Evolutionary conservation across 1,140 invertebrate genomes (phyloP).

Genomic region (Samia ricini): DNA sequence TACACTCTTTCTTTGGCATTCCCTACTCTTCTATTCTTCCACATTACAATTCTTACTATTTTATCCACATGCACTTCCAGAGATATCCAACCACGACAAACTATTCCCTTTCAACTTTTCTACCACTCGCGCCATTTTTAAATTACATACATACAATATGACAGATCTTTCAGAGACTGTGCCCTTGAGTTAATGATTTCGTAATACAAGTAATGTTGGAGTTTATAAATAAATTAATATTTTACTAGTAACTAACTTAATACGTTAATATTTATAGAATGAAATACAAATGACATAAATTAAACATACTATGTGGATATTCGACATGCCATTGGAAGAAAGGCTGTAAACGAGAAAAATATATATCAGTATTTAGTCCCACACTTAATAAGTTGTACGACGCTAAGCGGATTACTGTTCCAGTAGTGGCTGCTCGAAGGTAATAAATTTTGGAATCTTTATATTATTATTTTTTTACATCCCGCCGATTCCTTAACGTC

Average conservation of each 20-base stretch:
- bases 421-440: constrained; percentile 23
- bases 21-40: too few relatives aligned
- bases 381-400: constrained; percentile 71
- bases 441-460: constrained; percentile 75
- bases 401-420: constrained; percentile 59
- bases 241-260: background rate
- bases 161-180: too few relatives aligned
- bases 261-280: background rate
- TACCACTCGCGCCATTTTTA: too few relatives aligned
- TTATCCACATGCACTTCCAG: too few relatives aligned
- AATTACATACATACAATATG: too few relatives aligned
- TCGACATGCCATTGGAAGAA: constrained; percentile 23
- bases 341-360: constrained; percentile 60
- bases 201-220: too few relatives aligned
- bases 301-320: constrained; percentile 1
- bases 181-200: too few relatives aligned
- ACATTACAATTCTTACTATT: too few relatives aligned
- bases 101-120: too few relatives aligned
- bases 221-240: background rate
- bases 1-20: too few relatives aligned
- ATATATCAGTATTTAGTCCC: constrained; percentile 74
- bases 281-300: background rate
- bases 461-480: constrained; percentile 60
- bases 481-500: constrained; percentile 57
- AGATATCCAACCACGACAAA: too few relatives aligned